Conservation (phyloP, 2,888 invertebrate genomes). For the Apotomis turbidana region DNA sequence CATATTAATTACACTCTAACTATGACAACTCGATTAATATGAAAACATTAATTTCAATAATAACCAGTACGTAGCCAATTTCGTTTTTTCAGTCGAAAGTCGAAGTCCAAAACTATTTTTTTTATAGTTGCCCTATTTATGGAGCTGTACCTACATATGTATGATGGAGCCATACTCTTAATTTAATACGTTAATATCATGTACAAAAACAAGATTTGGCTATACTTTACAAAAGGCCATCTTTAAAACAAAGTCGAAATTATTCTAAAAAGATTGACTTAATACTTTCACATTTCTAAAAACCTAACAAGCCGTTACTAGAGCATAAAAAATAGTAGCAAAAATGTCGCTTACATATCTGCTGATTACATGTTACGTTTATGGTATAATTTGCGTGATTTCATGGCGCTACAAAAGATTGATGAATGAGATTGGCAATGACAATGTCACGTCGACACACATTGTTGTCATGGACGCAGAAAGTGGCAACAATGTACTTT, state of each 20-base stretch:
- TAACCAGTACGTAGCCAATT: too few relatives aligned
- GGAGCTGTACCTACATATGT: too few relatives aligned
- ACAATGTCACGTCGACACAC: conserved; percentile 25
- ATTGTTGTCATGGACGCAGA: neutral
- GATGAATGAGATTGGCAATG: conserved; percentile 27
- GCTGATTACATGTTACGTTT: conserved; percentile 22
- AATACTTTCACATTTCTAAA: conserved; percentile 39
- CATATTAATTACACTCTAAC: too few relatives aligned
- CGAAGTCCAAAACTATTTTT: too few relatives aligned
- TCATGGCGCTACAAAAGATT: conserved; percentile 18
- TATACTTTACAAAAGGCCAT: neutral
- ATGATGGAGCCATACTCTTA: too few relatives aligned
- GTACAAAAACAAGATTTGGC: too few relatives aligned
- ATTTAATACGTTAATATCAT: too few relatives aligned
- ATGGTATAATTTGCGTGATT: conserved; percentile 27
- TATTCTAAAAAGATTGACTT: conserved; percentile 13
- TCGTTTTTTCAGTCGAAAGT: too few relatives aligned
- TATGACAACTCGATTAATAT: too few relatives aligned
- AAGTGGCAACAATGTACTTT: neutral
- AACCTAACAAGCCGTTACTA: conserved; percentile 26
- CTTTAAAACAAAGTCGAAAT: conserved; percentile 1
- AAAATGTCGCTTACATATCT: conserved; percentile 30
- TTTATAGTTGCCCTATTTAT: too few relatives aligned
- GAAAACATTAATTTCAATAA: too few relatives aligned
- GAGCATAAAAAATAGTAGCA: conserved; percentile 34